Percentiles rank a stretch among this genome's conserved stretches.
Evolutionary conservation across 2,113 vertebrate species (phyloP).

Genomic region (Nothoprocta pentlandii): DNA sequence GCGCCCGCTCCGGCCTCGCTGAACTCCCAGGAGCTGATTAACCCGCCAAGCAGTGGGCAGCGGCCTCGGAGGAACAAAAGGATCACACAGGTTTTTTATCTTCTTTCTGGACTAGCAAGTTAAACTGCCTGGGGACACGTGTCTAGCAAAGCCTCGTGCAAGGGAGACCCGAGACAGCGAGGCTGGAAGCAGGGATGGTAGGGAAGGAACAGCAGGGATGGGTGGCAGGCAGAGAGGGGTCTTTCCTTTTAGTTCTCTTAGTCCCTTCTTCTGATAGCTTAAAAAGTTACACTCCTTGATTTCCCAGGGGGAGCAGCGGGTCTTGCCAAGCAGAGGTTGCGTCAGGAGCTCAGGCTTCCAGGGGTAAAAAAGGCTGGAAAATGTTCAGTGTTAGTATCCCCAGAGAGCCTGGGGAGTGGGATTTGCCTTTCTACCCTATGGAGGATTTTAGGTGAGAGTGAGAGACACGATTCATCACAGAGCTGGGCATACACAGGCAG

Average conservation of each 20-base stretch:
- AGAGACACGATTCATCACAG: not conserved
- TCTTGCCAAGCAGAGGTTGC: rapidly evolving
- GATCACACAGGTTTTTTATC: not conserved
- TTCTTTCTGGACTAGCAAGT: not conserved
- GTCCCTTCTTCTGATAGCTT: not conserved
- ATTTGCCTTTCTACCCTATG: not conserved
- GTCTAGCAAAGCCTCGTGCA: not conserved
- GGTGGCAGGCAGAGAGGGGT: not conserved
- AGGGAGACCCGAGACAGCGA: not conserved
- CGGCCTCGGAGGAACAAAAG: not conserved
- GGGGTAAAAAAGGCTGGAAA: not conserved
- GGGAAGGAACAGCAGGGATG: not conserved
- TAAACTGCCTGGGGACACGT: not conserved
- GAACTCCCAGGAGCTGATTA: not conserved
- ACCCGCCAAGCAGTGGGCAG: not conserved
- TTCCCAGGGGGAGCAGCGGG: not conserved
- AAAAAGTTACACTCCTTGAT: not conserved
- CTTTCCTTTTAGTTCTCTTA: not conserved
- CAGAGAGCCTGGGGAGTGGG: not conserved
- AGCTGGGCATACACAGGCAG: not conserved
- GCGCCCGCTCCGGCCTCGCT: rapidly evolving
- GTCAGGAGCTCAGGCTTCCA: not conserved
- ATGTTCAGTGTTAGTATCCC: not conserved
- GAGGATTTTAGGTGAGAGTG: not conserved
- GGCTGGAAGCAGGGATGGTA: not conserved